A percentile compares a stretch with the other conserved stretches of the same genome.
phyloP scores from a whole-genome alignment of 2,113 vertebrate species.

The Hystrix brachyura region DNA sequence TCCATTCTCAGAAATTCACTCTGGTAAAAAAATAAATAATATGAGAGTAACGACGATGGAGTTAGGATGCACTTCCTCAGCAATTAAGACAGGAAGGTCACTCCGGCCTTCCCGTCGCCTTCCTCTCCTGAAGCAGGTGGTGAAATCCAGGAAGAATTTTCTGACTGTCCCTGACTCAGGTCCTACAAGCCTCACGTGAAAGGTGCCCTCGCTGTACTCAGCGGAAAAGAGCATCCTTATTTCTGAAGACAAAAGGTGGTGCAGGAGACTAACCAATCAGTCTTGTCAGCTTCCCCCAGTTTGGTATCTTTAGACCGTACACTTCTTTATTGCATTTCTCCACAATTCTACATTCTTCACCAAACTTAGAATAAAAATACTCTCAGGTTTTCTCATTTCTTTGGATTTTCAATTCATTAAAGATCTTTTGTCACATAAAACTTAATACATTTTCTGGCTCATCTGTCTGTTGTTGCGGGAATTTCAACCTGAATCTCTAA shows the following conservation, averaged over 20 bases:
- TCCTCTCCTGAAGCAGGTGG: background rate
- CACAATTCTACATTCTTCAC: background rate
- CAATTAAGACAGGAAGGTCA: background rate
- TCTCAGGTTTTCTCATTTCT: background rate
- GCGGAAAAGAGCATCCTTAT: background rate
- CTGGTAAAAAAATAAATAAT: constrained; percentile 16
- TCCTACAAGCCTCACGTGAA: background rate
- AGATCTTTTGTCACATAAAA: background rate
- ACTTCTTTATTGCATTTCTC: background rate
- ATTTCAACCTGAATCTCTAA: background rate
- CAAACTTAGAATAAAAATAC: background rate
- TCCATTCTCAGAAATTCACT: constrained; percentile 16
- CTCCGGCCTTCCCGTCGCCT: background rate
- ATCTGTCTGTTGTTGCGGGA: background rate
- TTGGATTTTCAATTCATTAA: background rate
- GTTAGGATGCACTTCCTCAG: background rate
- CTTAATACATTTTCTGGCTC: background rate
- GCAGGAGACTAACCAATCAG: background rate
- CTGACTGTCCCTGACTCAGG: background rate
- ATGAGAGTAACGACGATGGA: background rate
- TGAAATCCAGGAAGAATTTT: background rate
- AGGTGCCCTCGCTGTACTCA: background rate
- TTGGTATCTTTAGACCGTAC: no score
- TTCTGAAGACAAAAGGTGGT: background rate
- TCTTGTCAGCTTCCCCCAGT: background rate